A percentile compares a stretch with the other conserved stretches of the same genome.
phyloP scores from a whole-genome alignment of 2,797 vertebrate genomes.

The Rhynchonycteris naso region DNA sequence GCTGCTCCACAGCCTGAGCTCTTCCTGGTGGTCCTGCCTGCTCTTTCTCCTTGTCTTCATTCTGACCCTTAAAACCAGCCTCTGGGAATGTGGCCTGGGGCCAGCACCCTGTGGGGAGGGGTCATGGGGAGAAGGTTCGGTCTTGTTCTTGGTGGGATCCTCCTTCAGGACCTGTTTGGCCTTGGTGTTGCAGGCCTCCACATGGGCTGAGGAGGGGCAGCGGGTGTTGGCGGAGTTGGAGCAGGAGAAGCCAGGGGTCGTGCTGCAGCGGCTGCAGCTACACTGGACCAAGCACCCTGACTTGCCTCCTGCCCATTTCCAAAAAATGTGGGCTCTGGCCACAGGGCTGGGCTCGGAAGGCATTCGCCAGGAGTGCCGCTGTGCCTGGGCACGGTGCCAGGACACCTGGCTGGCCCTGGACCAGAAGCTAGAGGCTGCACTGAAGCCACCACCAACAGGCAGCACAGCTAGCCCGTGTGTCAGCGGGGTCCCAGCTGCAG shows the following conservation, averaged over 20 bases:
- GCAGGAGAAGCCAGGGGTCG: slow-evolving; percentile 88
- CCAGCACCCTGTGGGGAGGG: background rate
- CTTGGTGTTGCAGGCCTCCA: slow-evolving; percentile 86
- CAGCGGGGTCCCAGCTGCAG: background rate
- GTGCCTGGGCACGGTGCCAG: slow-evolving; percentile 93
- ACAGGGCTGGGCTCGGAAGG: slow-evolving; percentile 90
- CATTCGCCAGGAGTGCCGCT: slow-evolving; percentile 93
- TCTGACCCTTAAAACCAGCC: background rate
- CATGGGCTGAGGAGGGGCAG: slow-evolving; percentile 94
- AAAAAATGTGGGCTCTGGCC: slow-evolving; percentile 93
- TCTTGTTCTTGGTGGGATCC: background rate
- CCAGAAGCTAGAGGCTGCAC: slow-evolving; percentile 91
- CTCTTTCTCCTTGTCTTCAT: slow-evolving; percentile 3
- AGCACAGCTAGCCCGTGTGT: slow-evolving; percentile 57
- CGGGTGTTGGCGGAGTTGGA: slow-evolving; percentile 90
- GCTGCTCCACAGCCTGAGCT: background rate
- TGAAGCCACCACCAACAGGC: slow-evolving; percentile 78
- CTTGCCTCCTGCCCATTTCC: slow-evolving; percentile 88
- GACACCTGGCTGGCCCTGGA: slow-evolving; percentile 93
- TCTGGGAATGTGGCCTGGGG: background rate
- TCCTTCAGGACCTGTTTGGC: background rate
- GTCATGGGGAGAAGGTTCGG: background rate
- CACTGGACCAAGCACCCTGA: slow-evolving; percentile 89
- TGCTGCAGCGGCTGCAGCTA: slow-evolving; percentile 90
- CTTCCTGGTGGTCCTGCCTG: background rate